Conservation (phyloP, 2,888 invertebrate genomes). For the Anaspis maculata region DNA sequence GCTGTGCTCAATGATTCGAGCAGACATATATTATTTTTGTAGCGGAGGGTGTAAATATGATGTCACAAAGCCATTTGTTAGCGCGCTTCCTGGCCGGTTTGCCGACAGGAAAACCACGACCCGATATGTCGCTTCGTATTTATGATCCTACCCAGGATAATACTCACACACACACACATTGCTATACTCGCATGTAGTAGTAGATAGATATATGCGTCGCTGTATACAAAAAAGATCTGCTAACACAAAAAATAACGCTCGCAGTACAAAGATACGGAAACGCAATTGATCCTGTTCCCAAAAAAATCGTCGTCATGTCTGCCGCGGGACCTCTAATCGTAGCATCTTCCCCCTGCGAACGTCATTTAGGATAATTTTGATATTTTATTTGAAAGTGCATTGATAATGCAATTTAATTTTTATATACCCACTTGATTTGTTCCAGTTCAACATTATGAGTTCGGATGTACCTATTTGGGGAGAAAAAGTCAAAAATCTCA, state of each 20-base stretch:
- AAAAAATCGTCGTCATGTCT: conserved; percentile 2
- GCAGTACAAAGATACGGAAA: neutral
- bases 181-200: too few species aligned
- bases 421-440: neutral
- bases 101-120: conserved; percentile 40
- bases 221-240: too few species aligned
- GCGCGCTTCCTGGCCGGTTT: conserved; percentile 38
- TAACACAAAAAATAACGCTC: too few species aligned
- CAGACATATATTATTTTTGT: conserved; percentile 44
- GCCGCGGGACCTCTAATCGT: too few species aligned
- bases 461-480: neutral
- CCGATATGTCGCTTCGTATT: conserved; percentile 42
- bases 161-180: conserved; percentile 12
- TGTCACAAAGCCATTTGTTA: conserved; percentile 44
- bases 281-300: neutral
- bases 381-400: too few species aligned
- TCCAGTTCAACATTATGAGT: neutral
- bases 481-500: neutral
- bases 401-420: too few species aligned
- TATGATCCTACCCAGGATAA: conserved; percentile 26
- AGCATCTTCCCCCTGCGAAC: too few species aligned
- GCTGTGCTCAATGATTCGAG: conserved; percentile 42
- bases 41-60: conserved; percentile 43
- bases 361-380: too few species aligned
- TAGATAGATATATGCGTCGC: too few species aligned